Percentiles rank a stretch among this genome's conserved stretches.
These are phyloP conservation scores for Gadopsis bispinosus DNA, from an alignment of 2,797 vertebrate genomes.

Conservation along the genomic window DNA sequence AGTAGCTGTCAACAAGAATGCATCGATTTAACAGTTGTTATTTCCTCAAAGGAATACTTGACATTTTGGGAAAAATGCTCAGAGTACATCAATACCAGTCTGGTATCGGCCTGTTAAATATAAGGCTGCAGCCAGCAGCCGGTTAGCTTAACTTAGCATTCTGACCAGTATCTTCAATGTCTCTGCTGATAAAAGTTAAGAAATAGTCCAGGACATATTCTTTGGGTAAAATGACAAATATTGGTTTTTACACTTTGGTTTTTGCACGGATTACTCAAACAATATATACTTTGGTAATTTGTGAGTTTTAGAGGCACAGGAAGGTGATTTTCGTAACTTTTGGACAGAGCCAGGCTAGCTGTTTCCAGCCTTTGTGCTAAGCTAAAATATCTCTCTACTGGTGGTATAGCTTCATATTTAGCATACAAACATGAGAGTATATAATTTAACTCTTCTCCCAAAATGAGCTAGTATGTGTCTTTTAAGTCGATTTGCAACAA, in stretches of 20 bases:
- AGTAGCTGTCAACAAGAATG: too few relatives aligned
- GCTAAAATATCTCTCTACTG: not conserved
- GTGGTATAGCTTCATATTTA: not conserved
- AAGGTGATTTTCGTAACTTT: not conserved
- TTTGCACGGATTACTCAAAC: not conserved
- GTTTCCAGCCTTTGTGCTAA: constrained; percentile 1
- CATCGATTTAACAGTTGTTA: too few relatives aligned
- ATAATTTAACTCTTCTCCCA: not conserved
- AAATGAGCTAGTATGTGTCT: not conserved
- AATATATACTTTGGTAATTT: not conserved
- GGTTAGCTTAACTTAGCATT: too few relatives aligned
- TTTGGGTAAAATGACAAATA: not conserved
- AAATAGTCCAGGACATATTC: too few relatives aligned
- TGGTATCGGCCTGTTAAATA: not conserved
- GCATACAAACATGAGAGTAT: not conserved
- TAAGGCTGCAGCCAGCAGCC: not conserved
- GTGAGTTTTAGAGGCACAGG: not conserved
- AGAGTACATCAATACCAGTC: not conserved
- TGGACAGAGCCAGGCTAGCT: not conserved
- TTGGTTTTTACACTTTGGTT: not conserved
- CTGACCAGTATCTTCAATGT: too few relatives aligned
- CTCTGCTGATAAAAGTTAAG: too few relatives aligned
- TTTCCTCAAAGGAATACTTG: too few relatives aligned
- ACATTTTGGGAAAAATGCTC: not conserved
- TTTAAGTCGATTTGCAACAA: not conserved